Base-by-base conservation (phyloP, 2,888 invertebrate genomes). In the Sesia bembeciformis region DNA sequence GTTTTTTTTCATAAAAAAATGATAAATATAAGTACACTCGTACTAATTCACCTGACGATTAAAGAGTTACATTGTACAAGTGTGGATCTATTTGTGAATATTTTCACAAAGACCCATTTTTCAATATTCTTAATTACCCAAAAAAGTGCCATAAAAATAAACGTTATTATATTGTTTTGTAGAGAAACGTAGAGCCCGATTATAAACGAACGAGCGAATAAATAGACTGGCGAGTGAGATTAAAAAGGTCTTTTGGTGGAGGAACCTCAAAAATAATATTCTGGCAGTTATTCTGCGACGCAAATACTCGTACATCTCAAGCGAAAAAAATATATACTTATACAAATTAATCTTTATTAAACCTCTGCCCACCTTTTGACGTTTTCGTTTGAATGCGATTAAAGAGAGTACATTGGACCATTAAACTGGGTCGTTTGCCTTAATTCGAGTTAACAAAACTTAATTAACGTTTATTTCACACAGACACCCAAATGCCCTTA, bases 391-490 rank as follows among this genome's bases (percentile, higher is more conserved):
- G 50, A 50, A 50, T 50, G n/a, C n/a, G 39, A 50, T 50, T 50
- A 50, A 40, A 60, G 58, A 51, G 40, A 55, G 62, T 53, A 58
- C 56, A 54, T 3, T 46, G 57, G 56, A 51, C 57, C 53, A 51
- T 54, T 39, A 46, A 46, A 46, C n/a, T 23, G n/a, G 46, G 7
- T 46, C 23, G 46, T 42, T 39, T 42, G 51, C 40, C 43, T 53
- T 54, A 40, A 56, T 50, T 54, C 51, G 54, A 57, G 56, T 59
- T 58, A 57, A 52, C 51, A 52, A 54, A 59, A 62, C 57, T 62
- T 60, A 57, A 63, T 61, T 60, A 59, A 51, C 42, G 57, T 53
- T 55, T 57, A 58, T 59, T 60, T 54, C 46, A 23, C 23, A n/a
- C 8, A 46, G 46, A 23, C 52, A 43, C 46, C 49, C n/a, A 56